phyloP scores from a whole-genome alignment of 2,797 vertebrate species.

The Scolopax bukidnonensis region DNA sequence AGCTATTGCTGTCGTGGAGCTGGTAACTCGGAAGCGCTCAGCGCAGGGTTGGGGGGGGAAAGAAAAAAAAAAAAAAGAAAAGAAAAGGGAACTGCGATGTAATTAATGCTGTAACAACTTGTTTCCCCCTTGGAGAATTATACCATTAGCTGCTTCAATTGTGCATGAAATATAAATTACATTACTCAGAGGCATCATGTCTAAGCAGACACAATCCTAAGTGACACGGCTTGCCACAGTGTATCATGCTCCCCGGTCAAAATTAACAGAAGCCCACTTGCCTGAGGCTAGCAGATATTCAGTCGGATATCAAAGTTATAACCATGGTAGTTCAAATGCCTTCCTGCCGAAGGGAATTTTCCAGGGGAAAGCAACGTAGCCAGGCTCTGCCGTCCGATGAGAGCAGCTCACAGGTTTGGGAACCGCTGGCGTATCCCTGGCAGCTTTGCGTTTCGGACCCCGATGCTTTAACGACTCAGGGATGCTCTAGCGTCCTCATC shows the following conservation, averaged over 20 bases:
- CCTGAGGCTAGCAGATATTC: constrained; percentile 64
- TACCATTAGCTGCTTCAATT: constrained; percentile 87
- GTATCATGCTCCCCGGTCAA: constrained; percentile 74
- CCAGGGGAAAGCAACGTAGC: not conserved
- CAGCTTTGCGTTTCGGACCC: not conserved
- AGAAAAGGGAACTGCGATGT: constrained; percentile 73
- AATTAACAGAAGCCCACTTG: constrained; percentile 67
- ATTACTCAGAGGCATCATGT: constrained; percentile 83
- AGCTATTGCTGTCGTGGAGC: not conserved
- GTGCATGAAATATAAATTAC: constrained; percentile 88
- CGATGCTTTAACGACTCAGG: not conserved
- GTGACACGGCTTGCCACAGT: constrained; percentile 77
- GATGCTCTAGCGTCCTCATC: fast-evolving
- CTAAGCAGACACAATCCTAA: constrained; percentile 82
- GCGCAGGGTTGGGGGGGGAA: not conserved
- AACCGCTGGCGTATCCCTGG: not conserved
- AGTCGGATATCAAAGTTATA: constrained; percentile 55
- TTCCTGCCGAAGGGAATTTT: constrained; percentile 25
- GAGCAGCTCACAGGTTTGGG: not conserved
- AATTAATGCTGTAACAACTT: constrained; percentile 87
- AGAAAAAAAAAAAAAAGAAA: constrained; percentile 17
- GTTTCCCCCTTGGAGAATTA: constrained; percentile 85
- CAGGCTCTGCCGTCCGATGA: not conserved
- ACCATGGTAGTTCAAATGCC: not conserved
- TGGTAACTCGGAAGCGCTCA: constrained; percentile 33